Base-by-base conservation (phyloP, 2,888 invertebrate genomes). In the Chloromyia formosa region DNA sequence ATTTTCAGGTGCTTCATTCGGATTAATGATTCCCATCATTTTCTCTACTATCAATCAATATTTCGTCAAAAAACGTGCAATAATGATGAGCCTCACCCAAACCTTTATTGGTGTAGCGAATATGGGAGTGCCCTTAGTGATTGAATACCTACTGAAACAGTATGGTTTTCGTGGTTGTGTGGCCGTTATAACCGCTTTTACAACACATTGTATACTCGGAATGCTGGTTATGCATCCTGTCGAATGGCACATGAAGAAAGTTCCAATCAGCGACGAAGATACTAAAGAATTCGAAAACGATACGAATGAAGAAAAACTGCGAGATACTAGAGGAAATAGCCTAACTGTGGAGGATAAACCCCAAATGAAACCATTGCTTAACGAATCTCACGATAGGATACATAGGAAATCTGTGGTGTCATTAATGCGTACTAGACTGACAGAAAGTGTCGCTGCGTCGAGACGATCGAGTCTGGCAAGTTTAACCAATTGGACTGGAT, bases 11-110 rank as follows among this genome's bases (percentile, higher is more conserved):
- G 84, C 90, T 10, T 93, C 92, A 7, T 89, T 92, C 73, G 93
- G 93, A 0, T 85, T 93, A 0, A 90, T 93, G 86, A 87, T 92
- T 77, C 92, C 93, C 49, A 88, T 93, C 1, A 88, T 90, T 61
- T 92, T 91, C 78, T 91, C 92, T 1, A 90, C 91, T 4, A 92
- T 94, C 79, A 93, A 93, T 80, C 88, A 90, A 77, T 93, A 92
- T 80, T 93, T 93, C 80, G 89, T 90, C 0, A 88, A 89, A 79
- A 90, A 88, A 80, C 87, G 92, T 7, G 90, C 91, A 0, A 87
- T 91, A 71, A 90, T 93, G 87, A 93, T 93, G 91, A 90, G 91
- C 74, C 87, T 90, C 7, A 89, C 91, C n/a, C 93, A 93, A 82
- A 89, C 91, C 0, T 84, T 92, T 77, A 90, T 93, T 79, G 92